phyloP scores from a whole-genome alignment of 2,888 invertebrate species.

The Amitus sp. region DNA sequence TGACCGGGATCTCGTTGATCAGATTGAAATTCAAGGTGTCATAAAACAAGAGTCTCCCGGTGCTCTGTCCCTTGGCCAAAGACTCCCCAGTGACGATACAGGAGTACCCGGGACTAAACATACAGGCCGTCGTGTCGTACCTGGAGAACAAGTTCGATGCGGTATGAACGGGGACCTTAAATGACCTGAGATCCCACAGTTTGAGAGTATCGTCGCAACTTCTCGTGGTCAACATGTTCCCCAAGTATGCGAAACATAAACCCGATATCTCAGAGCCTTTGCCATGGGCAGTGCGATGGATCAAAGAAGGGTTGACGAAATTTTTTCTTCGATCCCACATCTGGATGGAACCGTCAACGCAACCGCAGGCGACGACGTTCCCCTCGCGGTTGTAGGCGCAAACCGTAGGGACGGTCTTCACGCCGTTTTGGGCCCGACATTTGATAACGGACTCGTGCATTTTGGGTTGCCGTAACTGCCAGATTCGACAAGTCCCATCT shows the following conservation, averaged over 20 bases:
- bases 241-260: constrained; percentile 89
- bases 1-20: constrained; percentile 79
- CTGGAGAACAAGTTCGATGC: constrained; percentile 80
- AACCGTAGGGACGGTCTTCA: constrained; percentile 85
- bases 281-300: constrained; percentile 83
- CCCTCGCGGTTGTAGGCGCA: constrained; percentile 89
- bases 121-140: constrained; percentile 81
- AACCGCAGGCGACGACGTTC: constrained; percentile 88
- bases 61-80: constrained; percentile 71
- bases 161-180: constrained; percentile 80
- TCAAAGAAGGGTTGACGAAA: constrained; percentile 86
- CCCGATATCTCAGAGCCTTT: constrained; percentile 84
- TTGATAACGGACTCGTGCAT: constrained; percentile 88
- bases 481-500: constrained; percentile 89
- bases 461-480: constrained; percentile 85
- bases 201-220: constrained; percentile 94
- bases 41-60: constrained; percentile 82
- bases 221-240: constrained; percentile 80
- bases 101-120: constrained; percentile 93
- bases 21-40: constrained; percentile 80
- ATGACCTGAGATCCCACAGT: constrained; percentile 90
- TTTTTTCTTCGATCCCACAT: constrained; percentile 96
- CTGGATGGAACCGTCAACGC: constrained; percentile 94
- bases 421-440: constrained; percentile 85
- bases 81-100: constrained; percentile 91